Percentiles rank a stretch among this genome's conserved stretches.
These are phyloP conservation scores for Batillaria attramentaria DNA, from an alignment of 1,140 invertebrate genomes.

Conservation along the genomic window DNA sequence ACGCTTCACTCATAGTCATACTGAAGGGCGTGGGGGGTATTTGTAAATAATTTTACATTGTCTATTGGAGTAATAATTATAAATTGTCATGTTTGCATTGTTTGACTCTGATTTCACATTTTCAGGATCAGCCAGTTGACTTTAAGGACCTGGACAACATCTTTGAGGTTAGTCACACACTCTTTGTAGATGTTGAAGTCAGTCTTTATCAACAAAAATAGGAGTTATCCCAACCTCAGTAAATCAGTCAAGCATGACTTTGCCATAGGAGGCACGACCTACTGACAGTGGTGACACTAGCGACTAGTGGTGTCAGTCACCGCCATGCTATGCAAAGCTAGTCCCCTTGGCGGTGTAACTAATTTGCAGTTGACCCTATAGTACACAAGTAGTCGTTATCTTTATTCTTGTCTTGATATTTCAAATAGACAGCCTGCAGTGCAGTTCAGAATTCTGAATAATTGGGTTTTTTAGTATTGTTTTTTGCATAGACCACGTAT, in stretches of 20 bases:
- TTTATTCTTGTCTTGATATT: too few relatives aligned
- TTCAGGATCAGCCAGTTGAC: background rate
- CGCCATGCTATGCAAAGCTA: too few relatives aligned
- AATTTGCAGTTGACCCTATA: too few relatives aligned
- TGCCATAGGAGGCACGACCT: background rate
- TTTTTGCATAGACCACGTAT: too few relatives aligned
- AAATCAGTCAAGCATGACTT: background rate
- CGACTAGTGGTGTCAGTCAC: background rate
- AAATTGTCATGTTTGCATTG: background rate
- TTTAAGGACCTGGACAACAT: conserved; percentile 8
- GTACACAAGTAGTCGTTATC: too few relatives aligned
- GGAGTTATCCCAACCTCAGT: background rate
- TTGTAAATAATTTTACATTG: background rate
- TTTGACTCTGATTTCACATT: background rate
- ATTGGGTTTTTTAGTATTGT: too few relatives aligned
- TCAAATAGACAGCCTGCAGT: too few relatives aligned
- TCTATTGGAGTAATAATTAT: background rate
- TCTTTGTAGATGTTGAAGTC: background rate
- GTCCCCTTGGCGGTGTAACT: too few relatives aligned
- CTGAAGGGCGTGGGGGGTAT: background rate
- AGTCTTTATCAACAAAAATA: background rate
- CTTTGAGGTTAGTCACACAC: background rate
- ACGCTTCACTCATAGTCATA: background rate
- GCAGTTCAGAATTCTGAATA: too few relatives aligned
- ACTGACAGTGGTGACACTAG: background rate